Evolutionary conservation across 2,888 invertebrate genomes (phyloP).

Genomic region (Rugalucina vietnamica): DNA sequence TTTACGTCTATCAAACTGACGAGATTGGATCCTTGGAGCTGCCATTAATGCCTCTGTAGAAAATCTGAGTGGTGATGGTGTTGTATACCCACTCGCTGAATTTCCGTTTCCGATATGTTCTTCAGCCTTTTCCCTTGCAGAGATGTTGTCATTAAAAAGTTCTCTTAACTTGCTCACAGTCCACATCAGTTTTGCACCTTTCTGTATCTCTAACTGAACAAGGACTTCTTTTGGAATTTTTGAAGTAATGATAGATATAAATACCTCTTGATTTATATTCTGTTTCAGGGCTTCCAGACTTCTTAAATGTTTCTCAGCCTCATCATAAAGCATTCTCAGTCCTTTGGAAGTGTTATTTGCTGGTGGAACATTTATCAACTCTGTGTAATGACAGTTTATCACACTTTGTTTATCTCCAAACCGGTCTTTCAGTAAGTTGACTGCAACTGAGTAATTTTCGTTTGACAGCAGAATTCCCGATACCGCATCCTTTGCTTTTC

Average conservation of each 20-base stretch:
- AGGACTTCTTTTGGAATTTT: conserved; percentile 24
- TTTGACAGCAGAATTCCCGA: conserved; percentile 1
- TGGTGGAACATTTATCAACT: neutral
- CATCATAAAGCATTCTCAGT: neutral
- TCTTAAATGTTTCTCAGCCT: conserved; percentile 3
- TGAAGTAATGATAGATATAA: conserved; percentile 25
- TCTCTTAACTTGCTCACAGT: conserved; percentile 9
- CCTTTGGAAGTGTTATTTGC: neutral
- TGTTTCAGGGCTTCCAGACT: conserved; percentile 22
- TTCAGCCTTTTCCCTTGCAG: conserved; percentile 17
- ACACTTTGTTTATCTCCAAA: conserved; percentile 8
- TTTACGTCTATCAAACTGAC: neutral
- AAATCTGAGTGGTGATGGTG: neutral
- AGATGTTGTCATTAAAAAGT: conserved; percentile 10
- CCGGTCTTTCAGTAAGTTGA: neutral
- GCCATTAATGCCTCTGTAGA: neutral
- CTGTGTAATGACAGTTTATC: neutral
- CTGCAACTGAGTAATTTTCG: conserved; percentile 8
- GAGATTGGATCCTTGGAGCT: neutral
- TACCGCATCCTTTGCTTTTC: neutral
- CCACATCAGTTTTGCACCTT: conserved; percentile 16
- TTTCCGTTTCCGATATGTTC: neutral
- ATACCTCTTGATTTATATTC: conserved; percentile 31
- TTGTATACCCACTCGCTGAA: too few species aligned
- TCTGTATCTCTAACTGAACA: conserved; percentile 35